Evolutionary conservation across 2,888 invertebrate genomes (phyloP), one percentile per base, ranked within the genome.

Genomic region (Thyatira batis): DNA sequence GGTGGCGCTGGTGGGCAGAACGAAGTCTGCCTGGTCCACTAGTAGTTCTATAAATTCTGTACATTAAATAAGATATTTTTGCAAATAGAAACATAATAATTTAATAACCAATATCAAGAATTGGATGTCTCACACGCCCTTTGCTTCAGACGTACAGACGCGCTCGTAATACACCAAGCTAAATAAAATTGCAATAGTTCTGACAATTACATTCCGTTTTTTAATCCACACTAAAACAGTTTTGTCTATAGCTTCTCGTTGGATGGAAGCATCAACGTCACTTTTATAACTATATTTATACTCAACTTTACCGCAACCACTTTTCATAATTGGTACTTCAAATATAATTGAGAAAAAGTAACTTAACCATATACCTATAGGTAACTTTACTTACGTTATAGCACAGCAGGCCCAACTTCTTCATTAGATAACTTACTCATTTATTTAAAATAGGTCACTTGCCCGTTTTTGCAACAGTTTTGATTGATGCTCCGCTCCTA

Each of bases 71-170:
- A 17, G 39, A 39, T n/a, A 17, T 8, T 13, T 2, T 1, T 0
- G 17, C 8, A 17, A 17, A 39, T 8, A 17, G 13, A 39, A 17
- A 39, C 17, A 17, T 39, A 39, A n/a, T 17, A 5, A 45, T 23
- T 33, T 23, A 46, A 52, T 50, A 46, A 20, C 21, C 51, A 46
- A 55, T 55, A 55, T 45, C 44, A 49, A 54, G 49, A 55, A 66
- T 69, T 68, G 58, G 60, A 65, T 65, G 64, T 63, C 49, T 53
- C 55, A 56, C 63, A 55, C 63, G 65, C 73, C 67, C 75, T 73
- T 72, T 59, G 63, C 56, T 61, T 62, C 61, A 62, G 63, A 67
- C 66, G 54, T 76, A 80, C 68, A 61, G 30, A 63, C 72, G 59
- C 8, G 57, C 8, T 46, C 57, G 66, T 59, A 76, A 75, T 55